phyloP scores from a whole-genome alignment of 64 coral and sea anemone species.

The Porites lutea region DNA sequence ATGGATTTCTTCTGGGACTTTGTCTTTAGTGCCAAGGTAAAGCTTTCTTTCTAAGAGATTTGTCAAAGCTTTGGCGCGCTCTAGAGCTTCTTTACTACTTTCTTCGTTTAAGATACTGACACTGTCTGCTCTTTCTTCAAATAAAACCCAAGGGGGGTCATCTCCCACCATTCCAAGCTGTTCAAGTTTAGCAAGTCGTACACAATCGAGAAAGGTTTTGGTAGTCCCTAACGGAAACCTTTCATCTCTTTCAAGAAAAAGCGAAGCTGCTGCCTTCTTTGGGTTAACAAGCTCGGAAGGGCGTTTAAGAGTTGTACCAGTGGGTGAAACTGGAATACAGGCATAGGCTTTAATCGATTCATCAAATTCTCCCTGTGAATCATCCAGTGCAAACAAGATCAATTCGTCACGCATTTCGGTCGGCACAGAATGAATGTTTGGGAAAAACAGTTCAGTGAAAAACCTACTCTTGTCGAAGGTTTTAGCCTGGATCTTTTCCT shows the following conservation, averaged over 20 bases:
- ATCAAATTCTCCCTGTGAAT: not conserved
- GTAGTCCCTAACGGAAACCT: conserved; percentile 57
- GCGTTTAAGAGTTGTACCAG: conserved; percentile 46
- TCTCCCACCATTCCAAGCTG: conserved; percentile 73
- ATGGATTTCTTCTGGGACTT: not conserved
- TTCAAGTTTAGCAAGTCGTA: conserved; percentile 50
- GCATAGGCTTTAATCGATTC: not conserved
- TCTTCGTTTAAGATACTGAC: not conserved
- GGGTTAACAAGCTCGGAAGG: conserved; percentile 77
- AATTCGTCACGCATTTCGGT: conserved; percentile 27
- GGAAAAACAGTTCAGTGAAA: conserved; percentile 16
- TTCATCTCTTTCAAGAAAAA: conserved; percentile 64
- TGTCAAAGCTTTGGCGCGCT: conserved; percentile 23
- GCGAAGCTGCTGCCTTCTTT: not conserved
- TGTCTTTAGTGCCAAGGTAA: not conserved
- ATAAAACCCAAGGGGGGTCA: conserved; percentile 53
- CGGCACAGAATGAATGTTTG: conserved; percentile 1
- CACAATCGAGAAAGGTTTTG: conserved; percentile 18
- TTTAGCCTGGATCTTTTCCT: not conserved
- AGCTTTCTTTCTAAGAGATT: conserved; percentile 47
- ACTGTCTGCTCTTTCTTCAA: conserved; percentile 75
- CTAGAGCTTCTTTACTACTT: not conserved
- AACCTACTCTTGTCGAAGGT: conserved; percentile 36
- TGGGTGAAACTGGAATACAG: conserved; percentile 66
- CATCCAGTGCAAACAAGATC: conserved; percentile 58